Percentiles rank a stretch among this genome's conserved stretches.
phyloP scores from a whole-genome alignment of 2,113 vertebrate genomes.

The Apteryx owenii region DNA sequence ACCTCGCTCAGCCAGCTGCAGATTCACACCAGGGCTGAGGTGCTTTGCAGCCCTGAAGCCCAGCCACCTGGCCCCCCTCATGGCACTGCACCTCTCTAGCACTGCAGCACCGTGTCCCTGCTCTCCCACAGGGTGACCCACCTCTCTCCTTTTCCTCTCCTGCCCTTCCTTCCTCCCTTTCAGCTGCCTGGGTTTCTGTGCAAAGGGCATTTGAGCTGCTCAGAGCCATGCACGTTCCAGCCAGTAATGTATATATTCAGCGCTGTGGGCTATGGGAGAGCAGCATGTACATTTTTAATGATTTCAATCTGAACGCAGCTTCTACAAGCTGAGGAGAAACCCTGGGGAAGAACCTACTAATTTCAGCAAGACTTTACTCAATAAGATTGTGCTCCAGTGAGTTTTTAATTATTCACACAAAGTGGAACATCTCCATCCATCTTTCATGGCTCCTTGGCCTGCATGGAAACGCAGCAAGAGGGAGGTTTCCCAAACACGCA shows the following conservation, averaged over 20 bases:
- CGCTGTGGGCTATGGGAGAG: too few relatives aligned
- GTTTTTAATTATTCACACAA: neutral
- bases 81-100: neutral
- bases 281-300: neutral
- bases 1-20: neutral
- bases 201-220: neutral
- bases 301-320: neutral
- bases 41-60: too few relatives aligned
- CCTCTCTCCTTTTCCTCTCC: neutral
- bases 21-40: neutral
- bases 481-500: neutral
- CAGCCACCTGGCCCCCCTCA: too few relatives aligned
- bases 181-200: neutral
- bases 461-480: neutral
- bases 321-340: neutral
- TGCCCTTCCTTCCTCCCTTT: neutral
- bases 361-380: neutral
- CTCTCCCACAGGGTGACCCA: neutral
- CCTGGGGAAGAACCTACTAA: neutral
- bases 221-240: neutral
- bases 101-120: neutral
- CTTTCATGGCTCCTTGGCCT: accelerated
- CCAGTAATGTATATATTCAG: neutral
- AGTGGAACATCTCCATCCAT: neutral
- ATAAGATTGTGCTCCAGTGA: neutral